These are phyloP conservation scores for Pseudochirops cupreus DNA, from an alignment of 2,797 vertebrate genomes.

Conservation along the genomic window DNA sequence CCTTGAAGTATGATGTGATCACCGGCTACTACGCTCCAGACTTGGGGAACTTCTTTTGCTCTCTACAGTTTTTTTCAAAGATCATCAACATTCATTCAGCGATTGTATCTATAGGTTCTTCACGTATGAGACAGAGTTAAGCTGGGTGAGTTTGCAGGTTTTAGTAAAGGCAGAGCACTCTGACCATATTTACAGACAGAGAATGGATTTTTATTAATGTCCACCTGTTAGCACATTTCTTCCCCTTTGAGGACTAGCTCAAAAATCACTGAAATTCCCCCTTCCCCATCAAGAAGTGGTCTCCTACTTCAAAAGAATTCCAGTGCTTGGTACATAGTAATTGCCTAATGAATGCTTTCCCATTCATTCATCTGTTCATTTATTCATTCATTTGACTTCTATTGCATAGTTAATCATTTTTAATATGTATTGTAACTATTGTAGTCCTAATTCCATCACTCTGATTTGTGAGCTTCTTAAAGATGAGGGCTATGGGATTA, in stretches of 20 bases:
- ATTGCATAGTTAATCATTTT: background rate
- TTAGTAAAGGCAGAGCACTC: background rate
- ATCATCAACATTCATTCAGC: background rate
- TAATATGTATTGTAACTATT: background rate
- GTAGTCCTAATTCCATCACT: background rate
- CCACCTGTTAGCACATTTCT: background rate
- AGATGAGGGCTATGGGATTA: background rate
- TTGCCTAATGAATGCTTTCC: background rate
- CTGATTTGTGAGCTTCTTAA: background rate
- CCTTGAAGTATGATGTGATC: background rate
- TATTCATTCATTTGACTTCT: background rate
- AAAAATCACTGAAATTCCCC: background rate
- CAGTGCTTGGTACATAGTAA: background rate
- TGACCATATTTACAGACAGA: background rate
- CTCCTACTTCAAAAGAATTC: background rate
- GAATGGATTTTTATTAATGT: background rate
- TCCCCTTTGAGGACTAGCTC: background rate
- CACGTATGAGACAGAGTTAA: background rate
- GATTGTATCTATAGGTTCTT: background rate
- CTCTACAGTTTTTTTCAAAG: background rate
- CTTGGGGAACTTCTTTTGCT: background rate
- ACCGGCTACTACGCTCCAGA: background rate
- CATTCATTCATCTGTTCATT: background rate
- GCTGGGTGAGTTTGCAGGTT: background rate
- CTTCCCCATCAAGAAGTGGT: background rate